Conservation (phyloP, 1,140 invertebrate genomes). For the silkworm (Bombyx mori) region DNA sequence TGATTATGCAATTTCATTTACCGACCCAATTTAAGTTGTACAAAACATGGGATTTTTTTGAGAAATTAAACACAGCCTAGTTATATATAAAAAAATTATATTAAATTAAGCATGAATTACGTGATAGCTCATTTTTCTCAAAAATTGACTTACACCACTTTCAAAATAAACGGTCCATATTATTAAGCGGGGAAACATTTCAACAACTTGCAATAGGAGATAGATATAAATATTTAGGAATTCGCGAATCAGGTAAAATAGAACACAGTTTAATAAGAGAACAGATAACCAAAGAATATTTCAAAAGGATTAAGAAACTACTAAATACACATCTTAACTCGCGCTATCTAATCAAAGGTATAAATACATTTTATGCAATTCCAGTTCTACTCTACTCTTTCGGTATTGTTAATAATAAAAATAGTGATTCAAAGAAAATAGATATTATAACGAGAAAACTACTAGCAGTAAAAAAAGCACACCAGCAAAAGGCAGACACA, state of each 20-base stretch:
- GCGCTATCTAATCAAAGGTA: background rate
- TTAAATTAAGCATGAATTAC: background rate
- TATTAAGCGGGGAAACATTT: no score
- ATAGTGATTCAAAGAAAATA: background rate
- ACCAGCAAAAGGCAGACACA: background rate
- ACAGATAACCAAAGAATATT: constrained; percentile 11
- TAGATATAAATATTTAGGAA: background rate
- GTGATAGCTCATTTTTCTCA: no score
- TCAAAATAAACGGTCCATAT: no score
- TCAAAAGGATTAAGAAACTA: constrained; percentile 5
- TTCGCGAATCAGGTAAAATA: background rate
- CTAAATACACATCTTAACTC: background rate
- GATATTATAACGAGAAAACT: background rate
- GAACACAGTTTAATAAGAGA: background rate
- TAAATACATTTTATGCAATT: background rate
- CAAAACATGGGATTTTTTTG: no score
- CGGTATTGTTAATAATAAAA: background rate
- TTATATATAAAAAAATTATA: constrained; percentile 7
- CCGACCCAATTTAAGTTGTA: no score
- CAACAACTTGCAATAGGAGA: no score
- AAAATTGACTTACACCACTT: no score
- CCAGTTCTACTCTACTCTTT: background rate
- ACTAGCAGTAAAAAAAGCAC: background rate
- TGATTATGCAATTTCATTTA: no score
- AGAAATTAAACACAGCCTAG: background rate